Percentiles rank a stretch among this genome's conserved stretches.
Evolutionary conservation across 2,797 vertebrate species (phyloP).

Genomic region (Taenioides sp.): DNA sequence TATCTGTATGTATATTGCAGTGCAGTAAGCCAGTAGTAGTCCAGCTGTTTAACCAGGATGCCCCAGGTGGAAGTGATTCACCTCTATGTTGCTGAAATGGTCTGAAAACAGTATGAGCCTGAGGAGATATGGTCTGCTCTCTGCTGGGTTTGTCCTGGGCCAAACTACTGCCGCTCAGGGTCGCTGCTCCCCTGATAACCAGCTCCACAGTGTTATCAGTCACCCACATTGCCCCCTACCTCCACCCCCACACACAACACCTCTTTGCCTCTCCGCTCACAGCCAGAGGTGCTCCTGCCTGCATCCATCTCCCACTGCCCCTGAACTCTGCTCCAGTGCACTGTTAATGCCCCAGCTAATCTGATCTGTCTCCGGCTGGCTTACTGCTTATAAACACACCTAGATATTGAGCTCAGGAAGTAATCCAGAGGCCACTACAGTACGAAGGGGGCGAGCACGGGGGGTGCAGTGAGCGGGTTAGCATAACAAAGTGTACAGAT

Average conservation of each 20-base stretch:
- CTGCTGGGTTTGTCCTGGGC: conserved; percentile 29
- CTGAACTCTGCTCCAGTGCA: conserved; percentile 53
- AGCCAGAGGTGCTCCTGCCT: conserved; percentile 21
- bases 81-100: conserved; percentile 31
- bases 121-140: conserved; percentile 22
- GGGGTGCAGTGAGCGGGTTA: conserved; percentile 14
- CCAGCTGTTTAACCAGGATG: conserved; percentile 7
- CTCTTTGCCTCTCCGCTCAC: conserved; percentile 16
- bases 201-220: conserved; percentile 41
- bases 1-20: background rate
- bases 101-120: conserved; percentile 17
- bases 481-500: conserved; percentile 33
- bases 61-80: conserved; percentile 19
- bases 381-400: conserved; percentile 59
- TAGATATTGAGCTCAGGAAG: conserved; percentile 43
- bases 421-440: conserved; percentile 40
- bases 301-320: conserved; percentile 37
- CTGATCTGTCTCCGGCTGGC: conserved; percentile 58
- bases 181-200: conserved; percentile 50
- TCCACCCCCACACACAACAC: conserved; percentile 9
- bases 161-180: conserved; percentile 45
- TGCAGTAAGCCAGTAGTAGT: background rate
- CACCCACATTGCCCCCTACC: conserved; percentile 37
- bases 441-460: conserved; percentile 32
- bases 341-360: conserved; percentile 62